Percentiles rank a stretch among this genome's conserved stretches.
Evolutionary conservation across 2,888 invertebrate species (phyloP).

Genomic region (Caenorhabditis sulstoni): DNA sequence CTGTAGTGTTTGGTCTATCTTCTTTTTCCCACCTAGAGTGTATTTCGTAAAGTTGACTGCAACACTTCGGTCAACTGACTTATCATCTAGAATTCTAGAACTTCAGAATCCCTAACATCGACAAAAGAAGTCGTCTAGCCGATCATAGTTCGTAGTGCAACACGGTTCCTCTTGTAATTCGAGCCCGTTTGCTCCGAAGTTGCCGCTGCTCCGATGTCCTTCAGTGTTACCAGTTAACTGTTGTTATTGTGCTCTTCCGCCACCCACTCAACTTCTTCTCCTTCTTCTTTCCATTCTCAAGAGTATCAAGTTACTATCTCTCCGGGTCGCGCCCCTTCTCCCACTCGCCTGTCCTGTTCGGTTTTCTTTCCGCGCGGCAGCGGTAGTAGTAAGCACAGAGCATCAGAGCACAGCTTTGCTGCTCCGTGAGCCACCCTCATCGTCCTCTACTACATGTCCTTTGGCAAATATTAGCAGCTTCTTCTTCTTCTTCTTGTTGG

Average conservation of each 20-base stretch:
- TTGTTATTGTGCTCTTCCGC: constrained; percentile 22
- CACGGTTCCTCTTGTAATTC: constrained; percentile 1
- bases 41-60: too few species aligned
- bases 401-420: constrained; percentile 34
- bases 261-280: constrained; percentile 12
- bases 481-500: neutral
- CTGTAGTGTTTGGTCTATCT: too few species aligned
- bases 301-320: constrained; percentile 19
- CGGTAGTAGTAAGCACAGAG: constrained; percentile 2
- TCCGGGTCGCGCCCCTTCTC: neutral
- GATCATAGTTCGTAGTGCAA: too few species aligned
- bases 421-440: neutral
- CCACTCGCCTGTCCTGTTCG: neutral
- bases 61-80: too few species aligned
- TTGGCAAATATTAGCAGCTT: constrained; percentile 24
- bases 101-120: too few species aligned
- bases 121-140: too few species aligned
- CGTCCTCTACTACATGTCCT: constrained; percentile 9
- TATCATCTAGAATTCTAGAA: too few species aligned
- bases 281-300: constrained; percentile 3
- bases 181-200: constrained; percentile 4
- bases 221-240: constrained; percentile 6
- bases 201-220: neutral
- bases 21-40: too few species aligned
- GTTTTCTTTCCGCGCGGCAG: constrained; percentile 10